Evolutionary conservation across 2,888 invertebrate species (phyloP).

Genomic region (Scaptomyza parva): DNA sequence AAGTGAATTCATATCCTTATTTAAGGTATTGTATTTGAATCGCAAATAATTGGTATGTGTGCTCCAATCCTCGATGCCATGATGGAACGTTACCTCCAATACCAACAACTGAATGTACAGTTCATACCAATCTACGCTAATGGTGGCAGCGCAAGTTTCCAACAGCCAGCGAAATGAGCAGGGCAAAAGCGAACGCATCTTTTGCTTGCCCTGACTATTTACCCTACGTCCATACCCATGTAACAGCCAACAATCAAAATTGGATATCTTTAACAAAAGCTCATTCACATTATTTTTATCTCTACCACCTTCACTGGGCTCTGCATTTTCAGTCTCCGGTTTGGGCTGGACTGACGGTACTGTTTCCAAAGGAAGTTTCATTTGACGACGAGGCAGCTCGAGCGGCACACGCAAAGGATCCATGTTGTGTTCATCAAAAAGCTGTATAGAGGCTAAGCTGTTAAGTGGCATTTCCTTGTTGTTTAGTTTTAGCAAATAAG

Average conservation of each 20-base stretch:
- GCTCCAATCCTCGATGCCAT: constrained; percentile 76
- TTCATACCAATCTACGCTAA: constrained; percentile 73
- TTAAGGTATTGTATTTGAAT: constrained; percentile 52
- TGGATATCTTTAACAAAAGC: constrained; percentile 71
- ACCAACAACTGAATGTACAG: constrained; percentile 82
- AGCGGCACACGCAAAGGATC: constrained; percentile 67
- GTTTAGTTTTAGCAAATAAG: constrained; percentile 37
- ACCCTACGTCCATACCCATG: constrained; percentile 51
- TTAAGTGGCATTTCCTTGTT: constrained; percentile 40
- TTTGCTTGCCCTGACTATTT: constrained; percentile 52
- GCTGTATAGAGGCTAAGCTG: constrained; percentile 62
- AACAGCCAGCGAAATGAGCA: constrained; percentile 83
- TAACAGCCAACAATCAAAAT: constrained; percentile 83
- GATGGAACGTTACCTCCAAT: constrained; percentile 81
- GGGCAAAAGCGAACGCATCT: constrained; percentile 76
- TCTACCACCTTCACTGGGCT: background rate
- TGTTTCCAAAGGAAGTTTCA: constrained; percentile 32
- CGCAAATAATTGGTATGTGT: constrained; percentile 66
- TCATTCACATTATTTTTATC: constrained; percentile 10
- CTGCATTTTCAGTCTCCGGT: background rate
- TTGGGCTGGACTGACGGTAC: constrained; percentile 7
- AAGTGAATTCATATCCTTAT: constrained; percentile 74
- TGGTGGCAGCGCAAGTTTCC: constrained; percentile 82
- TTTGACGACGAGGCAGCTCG: constrained; percentile 67
- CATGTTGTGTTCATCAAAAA: constrained; percentile 77